Evolutionary conservation across 1,140 invertebrate genomes (phyloP).

Genomic region (Lasioglossum baleicum): DNA sequence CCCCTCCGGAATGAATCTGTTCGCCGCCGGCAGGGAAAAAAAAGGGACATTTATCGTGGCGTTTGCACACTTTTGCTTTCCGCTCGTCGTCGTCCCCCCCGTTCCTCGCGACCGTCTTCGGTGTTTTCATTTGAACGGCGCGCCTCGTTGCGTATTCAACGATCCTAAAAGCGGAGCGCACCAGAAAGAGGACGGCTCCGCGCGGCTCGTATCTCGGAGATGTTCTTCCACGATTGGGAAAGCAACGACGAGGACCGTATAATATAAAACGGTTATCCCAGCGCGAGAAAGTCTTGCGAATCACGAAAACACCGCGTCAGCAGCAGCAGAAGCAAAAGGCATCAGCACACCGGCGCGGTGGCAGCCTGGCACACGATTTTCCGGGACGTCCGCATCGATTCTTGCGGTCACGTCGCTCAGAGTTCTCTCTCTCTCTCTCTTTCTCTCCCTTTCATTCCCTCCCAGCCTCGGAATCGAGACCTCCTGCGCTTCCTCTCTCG

Average conservation of each 20-base stretch:
- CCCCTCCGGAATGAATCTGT: constrained; percentile 66
- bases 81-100: constrained; percentile 70
- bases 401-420: constrained; percentile 60
- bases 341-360: constrained; percentile 36
- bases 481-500: constrained; percentile 21
- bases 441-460: constrained; percentile 7
- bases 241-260: background rate
- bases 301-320: constrained; percentile 64
- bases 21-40: constrained; percentile 58
- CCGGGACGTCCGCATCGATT: constrained; percentile 54
- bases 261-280: constrained; percentile 25
- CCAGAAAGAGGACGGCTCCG: constrained; percentile 19
- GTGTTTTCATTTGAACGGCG: constrained; percentile 25
- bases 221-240: background rate
- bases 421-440: constrained; percentile 9
- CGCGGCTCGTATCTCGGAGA: constrained; percentile 8
- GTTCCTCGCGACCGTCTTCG: constrained; percentile 51
- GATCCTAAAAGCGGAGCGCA: background rate
- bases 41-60: constrained; percentile 45
- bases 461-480: constrained; percentile 28
- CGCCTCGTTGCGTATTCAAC: constrained; percentile 20
- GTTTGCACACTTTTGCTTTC: constrained; percentile 54
- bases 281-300: constrained; percentile 39
- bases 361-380: constrained; percentile 53
- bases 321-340: constrained; percentile 9